These are phyloP conservation scores for Tinea trinotella DNA, from an alignment of 2,888 invertebrate genomes.

Conservation along the genomic window DNA sequence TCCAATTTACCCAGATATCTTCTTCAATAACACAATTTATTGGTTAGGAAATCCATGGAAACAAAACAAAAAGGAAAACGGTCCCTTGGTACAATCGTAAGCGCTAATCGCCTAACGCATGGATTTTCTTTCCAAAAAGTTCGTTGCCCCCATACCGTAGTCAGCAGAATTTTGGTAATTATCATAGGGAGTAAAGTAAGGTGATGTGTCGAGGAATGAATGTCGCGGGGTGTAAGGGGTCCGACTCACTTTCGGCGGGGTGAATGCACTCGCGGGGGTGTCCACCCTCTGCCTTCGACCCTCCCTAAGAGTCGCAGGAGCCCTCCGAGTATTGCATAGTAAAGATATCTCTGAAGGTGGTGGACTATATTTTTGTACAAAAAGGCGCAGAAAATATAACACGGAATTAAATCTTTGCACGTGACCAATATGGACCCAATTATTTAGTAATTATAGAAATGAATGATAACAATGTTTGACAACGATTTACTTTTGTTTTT, in stretches of 20 bases:
- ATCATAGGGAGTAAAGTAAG: slow-evolving; percentile 47
- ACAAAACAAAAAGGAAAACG: neutral
- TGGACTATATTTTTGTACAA: slow-evolving; percentile 25
- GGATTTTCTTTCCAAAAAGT: neutral
- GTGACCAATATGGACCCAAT: slow-evolving; percentile 23
- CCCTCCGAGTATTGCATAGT: slow-evolving; percentile 46
- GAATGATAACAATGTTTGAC: slow-evolving; percentile 4
- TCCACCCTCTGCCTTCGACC: slow-evolving; percentile 42
- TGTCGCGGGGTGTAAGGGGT: slow-evolving; percentile 35
- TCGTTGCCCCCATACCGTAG: slow-evolving; percentile 30
- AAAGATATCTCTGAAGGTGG: slow-evolving; percentile 55
- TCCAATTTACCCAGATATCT: too few species aligned
- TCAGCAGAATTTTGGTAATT: slow-evolving; percentile 59
- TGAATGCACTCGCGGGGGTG: slow-evolving; percentile 65
- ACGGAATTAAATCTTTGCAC: slow-evolving; percentile 24
- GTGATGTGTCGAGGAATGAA: slow-evolving; percentile 51
- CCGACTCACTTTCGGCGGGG: slow-evolving; percentile 66
- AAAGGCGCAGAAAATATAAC: neutral
- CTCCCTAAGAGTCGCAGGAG: slow-evolving; percentile 31
- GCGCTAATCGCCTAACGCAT: neutral
- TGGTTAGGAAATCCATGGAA: too few species aligned
- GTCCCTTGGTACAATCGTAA: neutral
- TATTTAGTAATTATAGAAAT: neutral
- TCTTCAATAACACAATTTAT: too few species aligned
- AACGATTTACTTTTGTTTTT: neutral